phyloP scores from a whole-genome alignment of 2,888 invertebrate species.

The Drepanosiphum platanoidis region DNA sequence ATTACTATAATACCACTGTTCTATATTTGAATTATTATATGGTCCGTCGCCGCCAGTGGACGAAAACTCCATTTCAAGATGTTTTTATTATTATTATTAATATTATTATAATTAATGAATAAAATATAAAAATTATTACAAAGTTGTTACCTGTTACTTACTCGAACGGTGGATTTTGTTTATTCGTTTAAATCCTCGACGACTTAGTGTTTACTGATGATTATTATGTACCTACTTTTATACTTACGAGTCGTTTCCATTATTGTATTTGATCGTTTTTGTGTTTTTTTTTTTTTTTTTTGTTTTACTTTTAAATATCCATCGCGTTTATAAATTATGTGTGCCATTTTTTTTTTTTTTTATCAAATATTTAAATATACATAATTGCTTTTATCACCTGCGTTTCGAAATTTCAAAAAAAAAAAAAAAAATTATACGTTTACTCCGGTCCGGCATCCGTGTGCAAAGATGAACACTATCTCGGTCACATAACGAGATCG shows the following conservation, averaged over 20 bases:
- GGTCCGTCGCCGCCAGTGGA: not conserved
- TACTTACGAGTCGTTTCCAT: not conserved
- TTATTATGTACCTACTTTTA: not conserved
- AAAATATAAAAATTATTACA: not conserved
- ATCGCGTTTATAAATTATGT: not conserved
- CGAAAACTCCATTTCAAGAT: not conserved
- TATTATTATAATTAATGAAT: no score
- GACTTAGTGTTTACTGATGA: not conserved
- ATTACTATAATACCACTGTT: slow-evolving; percentile 10
- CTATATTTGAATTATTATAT: slow-evolving; percentile 19
- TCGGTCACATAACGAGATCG: no score
- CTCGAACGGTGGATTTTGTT: not conserved
- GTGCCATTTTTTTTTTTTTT: slow-evolving; percentile 25
- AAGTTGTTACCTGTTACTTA: no score
- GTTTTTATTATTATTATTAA: not conserved
- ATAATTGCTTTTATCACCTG: not conserved
- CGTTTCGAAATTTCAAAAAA: not conserved
- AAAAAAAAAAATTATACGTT: no score
- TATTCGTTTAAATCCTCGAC: not conserved
- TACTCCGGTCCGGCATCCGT: no score
- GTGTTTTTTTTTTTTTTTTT: no score
- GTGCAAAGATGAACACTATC: no score
- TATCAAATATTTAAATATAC: not conserved
- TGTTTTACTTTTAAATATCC: not conserved
- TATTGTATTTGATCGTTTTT: not conserved